Base-by-base conservation (phyloP, 2,888 invertebrate species). In the Tenthredo livida region DNA sequence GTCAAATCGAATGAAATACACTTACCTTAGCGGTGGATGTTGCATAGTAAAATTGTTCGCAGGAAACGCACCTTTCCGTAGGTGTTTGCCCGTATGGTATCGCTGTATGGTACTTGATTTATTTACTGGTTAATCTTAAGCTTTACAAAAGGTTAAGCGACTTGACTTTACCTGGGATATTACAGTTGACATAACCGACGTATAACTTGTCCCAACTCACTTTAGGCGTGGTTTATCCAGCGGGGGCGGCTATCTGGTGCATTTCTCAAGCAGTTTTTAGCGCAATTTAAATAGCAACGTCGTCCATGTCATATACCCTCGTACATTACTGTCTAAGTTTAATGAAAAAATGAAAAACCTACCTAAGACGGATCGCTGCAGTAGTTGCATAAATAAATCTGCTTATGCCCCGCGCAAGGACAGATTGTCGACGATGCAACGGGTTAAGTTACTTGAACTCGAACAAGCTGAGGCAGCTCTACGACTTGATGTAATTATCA, bases 1-100 rank as follows among this genome's bases (percentile, higher is more conserved):
- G 80, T 80, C 80, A 80, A 80, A 58, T 80, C 58, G 80, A 80
- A 80, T 80, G 80, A 80, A 80, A 80, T 80, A 61, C 61, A 61
- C 61, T 7, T n/a, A 78, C 54, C 25, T 61, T 37, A 37, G 80
- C 37, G 29, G 61, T 58, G 17, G 61, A 80, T 25, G 37, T 40
- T 61, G 29, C 54, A 29, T 37, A 54, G 43, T 9, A 77, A 50
- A 50, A 25, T 29, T 50, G 25, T 77, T 73, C 21, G n/a, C 43
- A 43, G n/a, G 21, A n/a, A 43, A 40, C 40, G 9, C 73, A 73
- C 73, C 43, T 25, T 17, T 40, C 50, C 77, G 77, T 77, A 50
- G 77, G 77, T 77, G 77, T 77, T 77, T 6, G n/a, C 21, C n/a
- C 21, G 43, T 50, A 37, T 37, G 50, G 25, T n/a, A 17, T 77